These are phyloP conservation scores for Acrobasis consociella DNA, from an alignment of 2,888 invertebrate species.

Conservation along the genomic window DNA sequence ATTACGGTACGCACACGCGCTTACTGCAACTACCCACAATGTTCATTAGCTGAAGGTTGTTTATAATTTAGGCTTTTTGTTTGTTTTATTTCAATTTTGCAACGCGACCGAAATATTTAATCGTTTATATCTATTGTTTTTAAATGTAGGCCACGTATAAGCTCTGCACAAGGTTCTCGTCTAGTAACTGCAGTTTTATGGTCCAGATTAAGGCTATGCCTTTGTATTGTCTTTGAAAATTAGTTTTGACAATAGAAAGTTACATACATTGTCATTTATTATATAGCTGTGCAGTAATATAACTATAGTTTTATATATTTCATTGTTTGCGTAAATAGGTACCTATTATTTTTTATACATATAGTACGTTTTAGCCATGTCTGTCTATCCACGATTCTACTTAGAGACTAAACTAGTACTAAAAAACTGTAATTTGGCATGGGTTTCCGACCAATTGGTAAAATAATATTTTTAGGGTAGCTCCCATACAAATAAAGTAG, in stretches of 20 bases:
- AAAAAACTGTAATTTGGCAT: no score
- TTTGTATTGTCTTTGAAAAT: constrained; percentile 11
- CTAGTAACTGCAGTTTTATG: neutral
- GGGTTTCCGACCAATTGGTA: no score
- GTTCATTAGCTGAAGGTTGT: constrained; percentile 51
- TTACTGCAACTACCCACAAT: constrained; percentile 45
- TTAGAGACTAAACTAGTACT: no score
- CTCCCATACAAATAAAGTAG: no score
- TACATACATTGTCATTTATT: neutral
- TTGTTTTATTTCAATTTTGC: constrained; percentile 23
- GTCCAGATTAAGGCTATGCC: neutral
- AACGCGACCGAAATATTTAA: constrained; percentile 20
- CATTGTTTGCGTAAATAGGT: no score
- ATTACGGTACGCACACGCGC: constrained; percentile 47
- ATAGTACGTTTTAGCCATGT: no score
- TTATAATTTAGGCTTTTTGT: constrained; percentile 30
- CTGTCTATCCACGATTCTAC: no score
- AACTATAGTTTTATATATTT: no score
- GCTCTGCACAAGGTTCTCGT: neutral
- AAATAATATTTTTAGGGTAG: no score
- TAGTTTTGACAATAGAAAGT: neutral
- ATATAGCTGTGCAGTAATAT: neutral
- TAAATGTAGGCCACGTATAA: constrained; percentile 17
- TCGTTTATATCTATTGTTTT: constrained; percentile 17
- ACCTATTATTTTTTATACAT: no score